Evolutionary conservation across 1,140 invertebrate genomes (phyloP).

Genomic region (Phortica variegata): DNA sequence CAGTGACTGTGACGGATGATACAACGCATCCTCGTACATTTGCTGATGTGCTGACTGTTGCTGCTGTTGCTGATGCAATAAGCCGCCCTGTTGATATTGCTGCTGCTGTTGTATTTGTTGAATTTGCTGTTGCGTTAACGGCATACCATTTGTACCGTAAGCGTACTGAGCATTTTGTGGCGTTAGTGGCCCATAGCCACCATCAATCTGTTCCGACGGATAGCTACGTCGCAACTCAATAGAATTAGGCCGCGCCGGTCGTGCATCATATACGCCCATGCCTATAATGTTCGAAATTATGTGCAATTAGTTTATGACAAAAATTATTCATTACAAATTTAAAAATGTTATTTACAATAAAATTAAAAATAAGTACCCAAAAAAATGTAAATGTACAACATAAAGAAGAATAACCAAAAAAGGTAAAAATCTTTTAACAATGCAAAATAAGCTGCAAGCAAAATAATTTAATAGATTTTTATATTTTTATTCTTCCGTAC

Average conservation of each 20-base stretch:
- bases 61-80: constrained; percentile 34
- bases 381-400: background rate
- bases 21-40: constrained; percentile 44
- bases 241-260: constrained; percentile 72
- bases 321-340: constrained; percentile 1
- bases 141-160: constrained; percentile 51
- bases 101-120: constrained; percentile 44
- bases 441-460: background rate
- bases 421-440: constrained; percentile 2
- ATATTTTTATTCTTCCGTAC: background rate
- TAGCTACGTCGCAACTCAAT: constrained; percentile 73
- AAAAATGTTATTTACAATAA: too few relatives aligned
- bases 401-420: constrained; percentile 24
- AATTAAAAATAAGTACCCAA: background rate
- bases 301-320: constrained; percentile 11
- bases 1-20: constrained; percentile 54
- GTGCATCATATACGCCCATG: constrained; percentile 55
- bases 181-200: constrained; percentile 53
- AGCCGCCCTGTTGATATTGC: constrained; percentile 13
- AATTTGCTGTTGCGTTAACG: constrained; percentile 10
- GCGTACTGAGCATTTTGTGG: constrained; percentile 44
- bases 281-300: constrained; percentile 26
- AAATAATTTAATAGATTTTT: background rate
- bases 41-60: constrained; percentile 46
- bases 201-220: constrained; percentile 62